phyloP scores from a whole-genome alignment of 2,113 vertebrate species.

The Tyto alba region DNA sequence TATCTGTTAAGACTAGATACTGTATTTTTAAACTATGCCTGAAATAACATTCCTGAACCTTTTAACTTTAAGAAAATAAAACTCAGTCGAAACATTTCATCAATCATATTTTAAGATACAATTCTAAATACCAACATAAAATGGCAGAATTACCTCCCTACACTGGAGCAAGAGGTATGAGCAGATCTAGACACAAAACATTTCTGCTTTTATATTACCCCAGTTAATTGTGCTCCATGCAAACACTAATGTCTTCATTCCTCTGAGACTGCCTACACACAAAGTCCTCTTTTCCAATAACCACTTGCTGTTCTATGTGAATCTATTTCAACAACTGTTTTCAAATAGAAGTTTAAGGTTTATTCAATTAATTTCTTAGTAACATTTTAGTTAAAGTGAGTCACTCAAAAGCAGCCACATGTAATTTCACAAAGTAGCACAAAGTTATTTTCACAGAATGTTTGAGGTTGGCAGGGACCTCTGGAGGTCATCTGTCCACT shows the following conservation, averaged over 20 bases:
- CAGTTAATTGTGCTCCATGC: background rate
- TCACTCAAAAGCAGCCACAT: background rate
- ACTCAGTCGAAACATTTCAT: background rate
- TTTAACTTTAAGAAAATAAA: background rate
- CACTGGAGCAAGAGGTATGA: background rate
- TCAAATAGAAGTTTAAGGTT: background rate
- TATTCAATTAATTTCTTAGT: background rate
- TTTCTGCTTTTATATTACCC: background rate
- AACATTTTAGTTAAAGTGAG: background rate
- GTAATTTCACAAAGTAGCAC: background rate
- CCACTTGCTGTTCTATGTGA: background rate
- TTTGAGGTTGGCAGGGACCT: background rate
- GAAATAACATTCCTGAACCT: background rate
- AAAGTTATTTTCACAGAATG: background rate
- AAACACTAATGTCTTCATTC: background rate
- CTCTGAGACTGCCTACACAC: background rate
- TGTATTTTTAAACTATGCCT: background rate
- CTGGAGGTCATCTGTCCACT: background rate
- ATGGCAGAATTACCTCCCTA: background rate
- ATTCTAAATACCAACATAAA: background rate
- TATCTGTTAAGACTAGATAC: background rate
- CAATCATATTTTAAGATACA: background rate
- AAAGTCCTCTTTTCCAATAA: background rate
- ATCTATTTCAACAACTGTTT: background rate
- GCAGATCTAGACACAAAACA: background rate